These are phyloP conservation scores for Leptinotarsa defecta DNA, from an alignment of 1,140 invertebrate species.

Conservation along the genomic window DNA sequence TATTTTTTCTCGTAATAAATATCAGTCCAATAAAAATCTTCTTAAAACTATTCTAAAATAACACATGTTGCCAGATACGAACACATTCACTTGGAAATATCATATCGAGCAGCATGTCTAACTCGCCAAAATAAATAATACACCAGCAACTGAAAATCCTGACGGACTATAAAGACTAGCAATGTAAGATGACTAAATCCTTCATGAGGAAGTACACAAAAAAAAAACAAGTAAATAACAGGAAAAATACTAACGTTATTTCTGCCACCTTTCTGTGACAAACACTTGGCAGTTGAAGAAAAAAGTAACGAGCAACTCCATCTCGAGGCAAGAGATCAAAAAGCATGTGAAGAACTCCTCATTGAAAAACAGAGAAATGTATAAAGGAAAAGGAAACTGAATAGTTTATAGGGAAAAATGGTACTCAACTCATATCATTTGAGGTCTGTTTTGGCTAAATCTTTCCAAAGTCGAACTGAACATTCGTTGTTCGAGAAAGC, in stretches of 20 bases:
- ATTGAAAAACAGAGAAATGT: too few relatives aligned
- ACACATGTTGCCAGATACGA: not conserved
- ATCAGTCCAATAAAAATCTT: conserved; percentile 38
- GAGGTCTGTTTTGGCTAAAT: not conserved
- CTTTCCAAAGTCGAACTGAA: too few relatives aligned
- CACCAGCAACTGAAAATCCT: conserved; percentile 27
- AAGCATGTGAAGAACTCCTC: not conserved
- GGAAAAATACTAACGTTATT: not conserved
- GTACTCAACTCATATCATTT: not conserved
- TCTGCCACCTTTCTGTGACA: conserved; percentile 9
- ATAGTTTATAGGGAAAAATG: too few relatives aligned
- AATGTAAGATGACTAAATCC: conserved; percentile 28
- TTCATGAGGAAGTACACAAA: conserved; percentile 25
- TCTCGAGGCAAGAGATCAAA: not conserved
- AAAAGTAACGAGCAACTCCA: not conserved
- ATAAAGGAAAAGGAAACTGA: too few relatives aligned
- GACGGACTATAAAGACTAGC: conserved; percentile 26
- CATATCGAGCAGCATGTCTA: not conserved
- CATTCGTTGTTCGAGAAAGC: too few relatives aligned
- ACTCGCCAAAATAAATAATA: conserved; percentile 29
- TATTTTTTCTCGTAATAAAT: conserved; percentile 41
- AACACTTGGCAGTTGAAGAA: conserved; percentile 1
- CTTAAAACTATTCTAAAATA: conserved; percentile 14
- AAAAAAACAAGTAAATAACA: conserved; percentile 14
- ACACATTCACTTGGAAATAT: not conserved